Base-by-base conservation (phyloP, 2,888 invertebrate species). In the Omphaloscelis lunosa region DNA sequence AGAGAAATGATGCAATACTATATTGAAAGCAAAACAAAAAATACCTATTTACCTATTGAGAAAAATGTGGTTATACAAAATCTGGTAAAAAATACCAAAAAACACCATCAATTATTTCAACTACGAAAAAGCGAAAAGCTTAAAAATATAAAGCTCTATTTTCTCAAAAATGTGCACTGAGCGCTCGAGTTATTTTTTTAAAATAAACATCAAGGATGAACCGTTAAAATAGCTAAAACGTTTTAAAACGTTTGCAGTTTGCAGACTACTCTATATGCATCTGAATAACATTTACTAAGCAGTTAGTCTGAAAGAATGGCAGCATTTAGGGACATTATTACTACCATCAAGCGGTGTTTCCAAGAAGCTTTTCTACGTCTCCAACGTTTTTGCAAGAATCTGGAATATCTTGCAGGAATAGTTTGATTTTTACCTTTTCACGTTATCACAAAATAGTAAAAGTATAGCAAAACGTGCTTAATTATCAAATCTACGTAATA, bases 161-260 rank as follows among this genome's bases (percentile, higher is more conserved):
- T 84, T 72, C 72, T 53, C 17, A 34, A 69, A 81, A 84, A 59
- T 41, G 48, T 20, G 61, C 69, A n/a, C n/a, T 15, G 41, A 70
- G 29, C 8, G 61, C 68, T 65, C 23, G 23, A 69, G 34, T 51
- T 72, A 65, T 81, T 84, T 84, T 84, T 84, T 61, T 5, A 66
- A 82, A 82, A 82, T 79, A 81, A 79, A 84, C 66, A 84, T 56
- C 20, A 9, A 15, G 65, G 61, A 84, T 45, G 65, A 58, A 58
- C 69, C 27, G 69, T 39, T 69, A 41, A 79, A 70, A 84, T 61
- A 61, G 72, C 56, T 56, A 61, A 79, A 82, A 70, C 80, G 65
- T 56, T 84, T 77, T 79, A 70, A 78, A 83, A 48, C 63, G 63
- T 48, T 67, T 8, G 4, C 68, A 56, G 53, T 77, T 79, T 79